phyloP scores from a whole-genome alignment of 1,140 invertebrate genomes.

The Periplaneta americana region DNA sequence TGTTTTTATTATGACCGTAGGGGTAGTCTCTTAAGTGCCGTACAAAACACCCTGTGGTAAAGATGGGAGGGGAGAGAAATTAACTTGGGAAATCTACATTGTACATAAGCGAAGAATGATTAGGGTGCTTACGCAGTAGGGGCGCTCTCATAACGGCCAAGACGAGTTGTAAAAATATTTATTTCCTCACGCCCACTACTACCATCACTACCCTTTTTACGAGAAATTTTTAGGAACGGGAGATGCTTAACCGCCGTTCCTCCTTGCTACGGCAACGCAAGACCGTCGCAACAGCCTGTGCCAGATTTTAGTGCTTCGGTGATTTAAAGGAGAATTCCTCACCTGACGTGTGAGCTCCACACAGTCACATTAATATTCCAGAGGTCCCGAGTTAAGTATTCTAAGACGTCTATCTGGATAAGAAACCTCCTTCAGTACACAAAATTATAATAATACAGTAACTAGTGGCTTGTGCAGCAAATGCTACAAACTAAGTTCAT shows the following conservation, averaged over 20 bases:
- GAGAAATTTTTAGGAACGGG: background rate
- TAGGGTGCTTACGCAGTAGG: background rate
- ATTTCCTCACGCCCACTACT: background rate
- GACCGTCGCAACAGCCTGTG: background rate
- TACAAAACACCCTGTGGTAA: background rate
- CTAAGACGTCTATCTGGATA: background rate
- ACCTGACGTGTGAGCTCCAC: background rate
- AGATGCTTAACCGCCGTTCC: background rate
- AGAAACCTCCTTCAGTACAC: background rate
- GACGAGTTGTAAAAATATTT: background rate
- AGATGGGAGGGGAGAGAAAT: background rate
- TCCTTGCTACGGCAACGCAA: background rate
- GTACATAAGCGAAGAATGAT: background rate
- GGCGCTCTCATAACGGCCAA: background rate
- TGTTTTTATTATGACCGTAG: background rate
- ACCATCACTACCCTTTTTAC: background rate
- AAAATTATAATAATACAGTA: too few species aligned
- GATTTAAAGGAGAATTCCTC: background rate
- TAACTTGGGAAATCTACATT: background rate
- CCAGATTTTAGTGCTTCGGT: background rate
- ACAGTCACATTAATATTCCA: background rate
- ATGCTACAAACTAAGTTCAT: too few species aligned
- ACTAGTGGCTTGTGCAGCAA: too few species aligned
- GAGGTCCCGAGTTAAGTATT: too few species aligned
- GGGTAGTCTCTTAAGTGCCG: background rate